These are phyloP conservation scores for Campylomormyrus tamandua DNA, from an alignment of 2,113 vertebrate species.

Conservation along the genomic window DNA sequence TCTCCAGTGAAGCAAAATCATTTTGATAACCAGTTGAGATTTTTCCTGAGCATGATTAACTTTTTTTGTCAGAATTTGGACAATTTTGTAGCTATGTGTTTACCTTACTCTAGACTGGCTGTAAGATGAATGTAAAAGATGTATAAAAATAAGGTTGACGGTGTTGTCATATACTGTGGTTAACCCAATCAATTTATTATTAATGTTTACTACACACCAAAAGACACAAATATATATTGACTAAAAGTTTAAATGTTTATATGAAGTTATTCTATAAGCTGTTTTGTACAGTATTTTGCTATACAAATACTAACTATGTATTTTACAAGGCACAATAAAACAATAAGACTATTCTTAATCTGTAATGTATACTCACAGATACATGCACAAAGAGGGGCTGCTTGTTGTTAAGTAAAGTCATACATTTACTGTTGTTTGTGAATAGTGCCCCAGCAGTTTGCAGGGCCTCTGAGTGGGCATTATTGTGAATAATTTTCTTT, in stretches of 20 bases:
- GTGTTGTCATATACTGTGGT: slow-evolving; percentile 68
- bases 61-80: slow-evolving; percentile 11
- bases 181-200: slow-evolving; percentile 57
- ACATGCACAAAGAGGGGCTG: slow-evolving; percentile 45
- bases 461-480: not conserved
- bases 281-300: slow-evolving; percentile 70
- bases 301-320: slow-evolving; percentile 73
- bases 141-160: slow-evolving; percentile 59
- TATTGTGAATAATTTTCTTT: not conserved
- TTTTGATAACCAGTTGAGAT: slow-evolving; percentile 11
- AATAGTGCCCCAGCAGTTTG: not conserved
- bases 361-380: slow-evolving; percentile 23
- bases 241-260: slow-evolving; percentile 79
- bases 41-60: slow-evolving; percentile 25
- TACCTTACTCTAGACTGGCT: slow-evolving; percentile 34
- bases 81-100: slow-evolving; percentile 46
- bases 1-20: slow-evolving; percentile 9
- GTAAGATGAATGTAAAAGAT: slow-evolving; percentile 74
- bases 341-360: slow-evolving; percentile 43
- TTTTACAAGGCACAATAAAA: slow-evolving; percentile 68
- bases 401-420: slow-evolving; percentile 25
- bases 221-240: slow-evolving; percentile 58
- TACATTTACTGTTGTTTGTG: slow-evolving; percentile 22
- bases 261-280: slow-evolving; percentile 75
- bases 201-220: slow-evolving; percentile 77